These are phyloP conservation scores for Nesidiocoris tenuis DNA, from an alignment of 2,888 invertebrate genomes.

Conservation along the genomic window DNA sequence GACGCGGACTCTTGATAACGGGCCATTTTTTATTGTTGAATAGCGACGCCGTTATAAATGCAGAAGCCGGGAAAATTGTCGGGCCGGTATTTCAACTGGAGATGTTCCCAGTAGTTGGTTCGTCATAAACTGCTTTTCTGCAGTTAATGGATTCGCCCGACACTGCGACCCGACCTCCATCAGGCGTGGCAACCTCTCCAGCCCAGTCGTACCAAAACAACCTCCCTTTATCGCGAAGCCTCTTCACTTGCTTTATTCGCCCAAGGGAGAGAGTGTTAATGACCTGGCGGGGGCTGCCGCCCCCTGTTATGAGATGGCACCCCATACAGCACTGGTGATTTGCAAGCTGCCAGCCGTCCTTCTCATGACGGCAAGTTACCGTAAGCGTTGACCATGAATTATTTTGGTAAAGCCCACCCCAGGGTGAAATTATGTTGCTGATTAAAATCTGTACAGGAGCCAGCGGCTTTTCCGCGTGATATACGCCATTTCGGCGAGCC, in stretches of 20 bases:
- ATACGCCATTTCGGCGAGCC: too few species aligned
- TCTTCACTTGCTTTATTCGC: neutral
- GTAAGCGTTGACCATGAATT: neutral
- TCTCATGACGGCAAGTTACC: neutral
- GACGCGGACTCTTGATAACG: neutral
- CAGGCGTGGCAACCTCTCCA: neutral
- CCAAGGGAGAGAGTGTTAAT: neutral
- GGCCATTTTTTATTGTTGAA: slow-evolving; percentile 12
- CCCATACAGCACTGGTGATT: neutral
- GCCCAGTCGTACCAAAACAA: neutral
- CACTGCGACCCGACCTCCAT: neutral
- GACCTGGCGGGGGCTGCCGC: neutral
- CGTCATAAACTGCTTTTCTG: slow-evolving; percentile 12
- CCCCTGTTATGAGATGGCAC: neutral
- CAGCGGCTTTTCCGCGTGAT: too few species aligned
- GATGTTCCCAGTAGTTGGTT: neutral
- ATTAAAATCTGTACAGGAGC: neutral
- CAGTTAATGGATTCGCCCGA: slow-evolving; percentile 14
- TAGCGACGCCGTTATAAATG: slow-evolving; percentile 7
- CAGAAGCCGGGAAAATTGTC: slow-evolving; percentile 16
- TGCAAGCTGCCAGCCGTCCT: neutral
- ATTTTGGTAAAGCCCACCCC: neutral
- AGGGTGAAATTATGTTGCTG: too few species aligned
- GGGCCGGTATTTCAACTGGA: slow-evolving; percentile 1
- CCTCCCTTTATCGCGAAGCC: neutral